Conservation (phyloP, 2,113 vertebrate species). For the Parus major region DNA sequence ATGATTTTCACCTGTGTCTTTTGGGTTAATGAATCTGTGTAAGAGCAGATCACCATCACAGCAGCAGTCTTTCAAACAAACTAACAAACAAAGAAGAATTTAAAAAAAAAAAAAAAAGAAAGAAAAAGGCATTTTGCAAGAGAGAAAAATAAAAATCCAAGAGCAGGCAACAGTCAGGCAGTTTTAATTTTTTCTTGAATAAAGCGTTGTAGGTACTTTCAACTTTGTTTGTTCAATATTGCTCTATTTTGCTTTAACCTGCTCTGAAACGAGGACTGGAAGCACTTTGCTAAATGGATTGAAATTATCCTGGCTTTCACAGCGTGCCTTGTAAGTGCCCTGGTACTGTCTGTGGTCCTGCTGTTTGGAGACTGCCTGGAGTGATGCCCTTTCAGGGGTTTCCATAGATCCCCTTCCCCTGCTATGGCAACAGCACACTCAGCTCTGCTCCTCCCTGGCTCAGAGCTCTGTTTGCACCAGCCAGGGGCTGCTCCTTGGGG, state of each 20-base stretch:
- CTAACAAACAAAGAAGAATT: not conserved
- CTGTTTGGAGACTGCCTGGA: not conserved
- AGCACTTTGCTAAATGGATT: slow-evolving; percentile 68
- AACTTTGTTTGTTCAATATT: slow-evolving; percentile 55
- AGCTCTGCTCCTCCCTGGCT: not conserved
- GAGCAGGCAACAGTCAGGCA: not conserved
- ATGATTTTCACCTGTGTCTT: slow-evolving; percentile 31
- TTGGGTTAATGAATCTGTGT: not conserved
- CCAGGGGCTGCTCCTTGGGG: not conserved
- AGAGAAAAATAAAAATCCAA: slow-evolving; percentile 19
- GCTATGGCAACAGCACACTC: slow-evolving; percentile 49
- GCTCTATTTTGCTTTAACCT: slow-evolving; percentile 30
- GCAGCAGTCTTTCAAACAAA: not conserved
- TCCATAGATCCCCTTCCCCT: slow-evolving; percentile 46
- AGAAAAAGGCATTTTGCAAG: not conserved
- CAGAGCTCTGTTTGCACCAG: not conserved
- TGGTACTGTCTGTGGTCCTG: not conserved
- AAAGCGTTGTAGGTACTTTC: slow-evolving; percentile 25
- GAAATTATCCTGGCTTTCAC: slow-evolving; percentile 45
- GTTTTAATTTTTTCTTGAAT: not conserved
- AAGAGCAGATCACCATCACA: not conserved
- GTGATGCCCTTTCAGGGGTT: slow-evolving; percentile 46
- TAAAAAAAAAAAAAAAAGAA: no score
- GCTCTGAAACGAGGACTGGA: not conserved
- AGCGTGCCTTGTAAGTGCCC: not conserved